Evolutionary conservation across 2,888 invertebrate genomes (phyloP).

Genomic region (Lepidocyrtoides sp.): DNA sequence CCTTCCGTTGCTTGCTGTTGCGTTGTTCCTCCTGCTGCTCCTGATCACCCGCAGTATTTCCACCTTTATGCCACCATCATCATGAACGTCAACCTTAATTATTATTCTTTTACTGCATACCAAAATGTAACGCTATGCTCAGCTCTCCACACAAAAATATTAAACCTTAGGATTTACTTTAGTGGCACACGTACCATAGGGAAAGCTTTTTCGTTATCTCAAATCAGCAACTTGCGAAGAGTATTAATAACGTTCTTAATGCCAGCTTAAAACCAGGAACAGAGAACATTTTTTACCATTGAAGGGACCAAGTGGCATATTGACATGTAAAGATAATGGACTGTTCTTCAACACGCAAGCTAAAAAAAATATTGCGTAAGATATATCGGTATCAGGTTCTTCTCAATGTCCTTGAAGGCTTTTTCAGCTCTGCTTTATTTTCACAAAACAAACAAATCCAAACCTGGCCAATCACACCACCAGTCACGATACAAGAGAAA

Average conservation of each 20-base stretch:
- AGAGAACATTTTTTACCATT: background rate
- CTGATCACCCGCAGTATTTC: constrained; percentile 10
- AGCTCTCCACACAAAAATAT: background rate
- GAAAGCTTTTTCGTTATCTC: background rate
- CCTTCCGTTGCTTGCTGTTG: constrained; percentile 28
- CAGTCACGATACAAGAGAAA: background rate
- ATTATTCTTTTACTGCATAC: background rate
- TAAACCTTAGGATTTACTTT: background rate
- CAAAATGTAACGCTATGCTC: background rate
- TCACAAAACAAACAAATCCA: background rate
- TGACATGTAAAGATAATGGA: background rate
- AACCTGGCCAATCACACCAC: background rate
- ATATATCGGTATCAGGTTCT: background rate
- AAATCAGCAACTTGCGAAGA: constrained; percentile 20
- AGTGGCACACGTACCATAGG: background rate
- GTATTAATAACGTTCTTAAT: background rate
- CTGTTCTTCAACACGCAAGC: background rate
- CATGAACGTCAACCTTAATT: background rate
- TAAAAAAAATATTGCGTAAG: background rate
- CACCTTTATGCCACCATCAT: background rate
- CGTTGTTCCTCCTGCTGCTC: background rate
- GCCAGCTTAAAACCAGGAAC: background rate
- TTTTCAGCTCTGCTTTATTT: background rate
- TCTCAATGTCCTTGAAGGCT: background rate
- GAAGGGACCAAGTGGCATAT: background rate